phyloP scores from a whole-genome alignment of 2,888 invertebrate genomes.

The Drosophila bunnanda region DNA sequence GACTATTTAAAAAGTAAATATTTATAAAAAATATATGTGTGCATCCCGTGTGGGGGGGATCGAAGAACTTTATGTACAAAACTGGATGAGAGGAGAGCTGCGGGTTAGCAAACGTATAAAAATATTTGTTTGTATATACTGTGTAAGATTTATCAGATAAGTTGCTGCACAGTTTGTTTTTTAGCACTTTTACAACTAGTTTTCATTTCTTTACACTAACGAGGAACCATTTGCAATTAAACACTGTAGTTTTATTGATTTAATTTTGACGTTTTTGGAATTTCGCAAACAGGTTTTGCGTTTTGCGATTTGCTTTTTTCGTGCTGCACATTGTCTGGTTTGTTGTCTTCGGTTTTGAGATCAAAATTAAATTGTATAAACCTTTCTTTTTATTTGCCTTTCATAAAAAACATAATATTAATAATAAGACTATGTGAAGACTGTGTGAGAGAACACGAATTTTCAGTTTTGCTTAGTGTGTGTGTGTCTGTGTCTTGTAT shows the following conservation, averaged over 20 bases:
- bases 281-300: conserved; percentile 71
- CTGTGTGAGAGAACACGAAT: conserved; percentile 49
- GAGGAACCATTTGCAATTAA: conserved; percentile 82
- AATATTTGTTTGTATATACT: conserved; percentile 35
- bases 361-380: conserved; percentile 78
- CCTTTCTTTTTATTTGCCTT: conserved; percentile 30
- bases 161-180: conserved; percentile 41
- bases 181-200: conserved; percentile 75
- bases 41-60: conserved; percentile 18
- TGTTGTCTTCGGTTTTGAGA: conserved; percentile 72
- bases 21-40: conserved; percentile 68
- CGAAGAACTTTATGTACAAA: conserved; percentile 46
- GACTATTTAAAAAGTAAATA: conserved; percentile 79
- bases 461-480: conserved; percentile 13
- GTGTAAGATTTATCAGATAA: conserved; percentile 41
- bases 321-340: conserved; percentile 55
- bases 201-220: conserved; percentile 75
- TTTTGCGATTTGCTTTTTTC: conserved; percentile 62
- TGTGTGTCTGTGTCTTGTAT: conserved; percentile 15
- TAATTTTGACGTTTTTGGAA: conserved; percentile 76
- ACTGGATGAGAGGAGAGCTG: conserved; percentile 36
- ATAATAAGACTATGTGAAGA: conserved; percentile 72
- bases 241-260: conserved; percentile 59
- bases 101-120: conserved; percentile 44
- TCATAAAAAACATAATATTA: conserved; percentile 58